Conservation (phyloP, 2,113 vertebrate genomes). For the Tautogolabrus adspersus region DNA sequence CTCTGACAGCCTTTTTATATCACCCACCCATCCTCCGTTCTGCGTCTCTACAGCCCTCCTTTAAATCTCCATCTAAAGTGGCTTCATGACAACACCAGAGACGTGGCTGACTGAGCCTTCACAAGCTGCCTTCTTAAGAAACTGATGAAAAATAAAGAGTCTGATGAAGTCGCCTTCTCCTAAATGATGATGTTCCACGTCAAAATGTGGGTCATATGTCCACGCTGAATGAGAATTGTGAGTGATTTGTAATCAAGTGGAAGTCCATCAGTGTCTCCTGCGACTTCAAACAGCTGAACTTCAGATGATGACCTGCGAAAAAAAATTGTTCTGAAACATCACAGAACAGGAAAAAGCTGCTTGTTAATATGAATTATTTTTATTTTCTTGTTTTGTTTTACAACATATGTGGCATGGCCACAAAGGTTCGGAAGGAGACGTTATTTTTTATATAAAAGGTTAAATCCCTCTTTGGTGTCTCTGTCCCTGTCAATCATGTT, state of each 20-base stretch:
- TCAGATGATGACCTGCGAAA: constrained; percentile 7
- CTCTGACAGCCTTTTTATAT: constrained; percentile 10
- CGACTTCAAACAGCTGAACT: constrained; percentile 49
- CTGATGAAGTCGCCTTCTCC: not conserved
- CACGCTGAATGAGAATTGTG: constrained; percentile 84
- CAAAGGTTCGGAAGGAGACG: no score
- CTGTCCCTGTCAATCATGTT: no score
- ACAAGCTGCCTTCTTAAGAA: constrained; percentile 72
- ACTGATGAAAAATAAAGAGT: constrained; percentile 56
- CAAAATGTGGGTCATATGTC: constrained; percentile 84
- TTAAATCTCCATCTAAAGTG: constrained; percentile 39
- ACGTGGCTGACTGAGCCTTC: constrained; percentile 59
- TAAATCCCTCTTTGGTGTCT: no score
- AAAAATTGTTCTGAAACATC: constrained; percentile 24
- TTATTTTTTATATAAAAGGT: no score
- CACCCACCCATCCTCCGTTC: not conserved
- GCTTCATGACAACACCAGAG: constrained; percentile 42
- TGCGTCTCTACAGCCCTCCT: constrained; percentile 4
- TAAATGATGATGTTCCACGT: constrained; percentile 80
- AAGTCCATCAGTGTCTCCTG: constrained; percentile 74
- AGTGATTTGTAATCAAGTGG: constrained; percentile 84
- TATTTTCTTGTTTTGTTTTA: no score
- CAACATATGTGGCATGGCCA: no score
- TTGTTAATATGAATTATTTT: constrained; percentile 15
- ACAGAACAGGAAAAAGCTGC: constrained; percentile 16